Conservation (phyloP, 92 coral and sea anemone species). For the Phymanthus crucifer region DNA sequence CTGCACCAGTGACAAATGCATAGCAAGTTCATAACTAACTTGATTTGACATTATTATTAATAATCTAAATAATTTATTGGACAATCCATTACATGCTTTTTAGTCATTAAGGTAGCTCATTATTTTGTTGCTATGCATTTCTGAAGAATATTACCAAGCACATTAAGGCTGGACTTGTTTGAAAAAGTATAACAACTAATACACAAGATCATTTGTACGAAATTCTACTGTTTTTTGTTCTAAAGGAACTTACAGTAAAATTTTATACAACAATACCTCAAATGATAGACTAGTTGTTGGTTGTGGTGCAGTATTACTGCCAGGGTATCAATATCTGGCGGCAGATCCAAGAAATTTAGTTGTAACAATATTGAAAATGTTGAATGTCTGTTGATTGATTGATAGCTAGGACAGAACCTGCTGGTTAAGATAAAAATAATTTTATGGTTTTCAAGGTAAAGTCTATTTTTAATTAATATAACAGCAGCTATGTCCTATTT, state of each 20-base stretch:
- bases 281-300: too few relatives aligned
- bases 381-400: not conserved
- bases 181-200: not conserved
- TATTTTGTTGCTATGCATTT: not conserved
- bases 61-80: not conserved
- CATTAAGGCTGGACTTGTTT: too few relatives aligned
- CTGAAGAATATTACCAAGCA: not conserved
- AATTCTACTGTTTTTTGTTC: too few relatives aligned
- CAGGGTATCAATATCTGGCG: not conserved
- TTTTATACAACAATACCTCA: too few relatives aligned
- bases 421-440: not conserved
- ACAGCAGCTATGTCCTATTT: not conserved
- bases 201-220: not conserved
- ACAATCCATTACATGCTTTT: not conserved
- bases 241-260: too few relatives aligned
- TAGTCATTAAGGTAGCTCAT: not conserved
- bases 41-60: not conserved
- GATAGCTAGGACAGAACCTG: not conserved
- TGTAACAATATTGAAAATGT: not conserved
- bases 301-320: too few relatives aligned
- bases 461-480: constrained; percentile 25
- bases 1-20: constrained; percentile 3
- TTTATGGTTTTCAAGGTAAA: constrained; percentile 12
- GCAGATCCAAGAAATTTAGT: not conserved
- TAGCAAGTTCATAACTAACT: not conserved